A percentile compares a stretch with the other conserved stretches of the same genome.
phyloP scores from a whole-genome alignment of 2,888 invertebrate species.

The Spisula solida region DNA sequence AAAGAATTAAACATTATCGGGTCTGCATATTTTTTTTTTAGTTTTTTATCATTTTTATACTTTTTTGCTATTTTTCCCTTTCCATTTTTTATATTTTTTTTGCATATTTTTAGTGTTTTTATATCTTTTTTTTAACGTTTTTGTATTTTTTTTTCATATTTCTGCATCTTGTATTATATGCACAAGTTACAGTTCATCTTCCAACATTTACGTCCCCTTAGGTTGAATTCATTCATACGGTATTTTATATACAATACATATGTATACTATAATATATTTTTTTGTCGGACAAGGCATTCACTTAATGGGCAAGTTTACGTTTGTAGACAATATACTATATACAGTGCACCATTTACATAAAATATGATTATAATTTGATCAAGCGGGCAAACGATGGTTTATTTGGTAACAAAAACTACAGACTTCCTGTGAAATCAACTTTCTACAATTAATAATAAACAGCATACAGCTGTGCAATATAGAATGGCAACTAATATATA shows the following conservation, averaged over 20 bases:
- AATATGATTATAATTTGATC: slow-evolving; percentile 14
- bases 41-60: slow-evolving; percentile 6
- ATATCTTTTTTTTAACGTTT: slow-evolving; percentile 16
- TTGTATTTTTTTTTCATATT: slow-evolving; percentile 11
- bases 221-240: slow-evolving; percentile 40
- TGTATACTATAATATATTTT: slow-evolving; percentile 31
- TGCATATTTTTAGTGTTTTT: slow-evolving; percentile 19
- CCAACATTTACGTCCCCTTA: slow-evolving; percentile 46
- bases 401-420: not conserved
- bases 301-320: slow-evolving; percentile 29
- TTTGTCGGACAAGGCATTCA: slow-evolving; percentile 49
- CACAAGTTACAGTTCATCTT: slow-evolving; percentile 49
- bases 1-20: slow-evolving; percentile 32
- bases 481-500: slow-evolving; percentile 3
- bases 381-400: slow-evolving; percentile 2
- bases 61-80: slow-evolving; percentile 31
- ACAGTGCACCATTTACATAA: slow-evolving; percentile 29
- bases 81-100: slow-evolving; percentile 15
- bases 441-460: slow-evolving; percentile 1
- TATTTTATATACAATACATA: slow-evolving; percentile 41
- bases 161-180: slow-evolving; percentile 46
- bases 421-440: slow-evolving; percentile 20
- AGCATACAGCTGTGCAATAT: not conserved
- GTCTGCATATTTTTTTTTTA: slow-evolving; percentile 20
- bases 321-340: slow-evolving; percentile 43